These are phyloP conservation scores for Gastrophryne carolinensis DNA, from an alignment of 2,797 vertebrate species.

Conservation along the genomic window DNA sequence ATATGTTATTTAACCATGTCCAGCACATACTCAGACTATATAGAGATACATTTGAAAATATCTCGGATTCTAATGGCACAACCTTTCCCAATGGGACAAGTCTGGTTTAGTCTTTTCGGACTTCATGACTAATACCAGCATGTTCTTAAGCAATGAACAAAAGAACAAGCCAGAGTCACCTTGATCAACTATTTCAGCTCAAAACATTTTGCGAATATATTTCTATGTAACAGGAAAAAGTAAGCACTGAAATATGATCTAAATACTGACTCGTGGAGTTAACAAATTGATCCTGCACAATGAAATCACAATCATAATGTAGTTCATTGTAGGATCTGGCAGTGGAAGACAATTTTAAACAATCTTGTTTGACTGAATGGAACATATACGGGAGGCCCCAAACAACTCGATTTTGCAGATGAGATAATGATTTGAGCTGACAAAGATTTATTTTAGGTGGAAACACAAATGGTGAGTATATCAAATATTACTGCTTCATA, in stretches of 20 bases:
- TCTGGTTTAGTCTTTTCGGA: not conserved
- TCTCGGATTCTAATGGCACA: not conserved
- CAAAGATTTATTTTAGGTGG: not conserved
- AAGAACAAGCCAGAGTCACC: conserved; percentile 19
- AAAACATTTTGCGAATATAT: not conserved
- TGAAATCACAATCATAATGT: too few relatives aligned
- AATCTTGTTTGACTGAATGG: not conserved
- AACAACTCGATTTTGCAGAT: not conserved
- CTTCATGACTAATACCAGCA: not conserved
- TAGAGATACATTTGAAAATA: not conserved
- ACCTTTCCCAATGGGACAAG: not conserved
- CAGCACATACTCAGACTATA: not conserved
- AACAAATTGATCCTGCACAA: not conserved
- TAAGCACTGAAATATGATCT: not conserved
- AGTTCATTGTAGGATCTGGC: not conserved
- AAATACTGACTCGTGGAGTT: not conserved
- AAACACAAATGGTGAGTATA: not conserved
- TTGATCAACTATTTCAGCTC: not conserved
- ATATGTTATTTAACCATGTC: not conserved
- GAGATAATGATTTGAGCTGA: conserved; percentile 21
- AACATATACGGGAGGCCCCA: not conserved
- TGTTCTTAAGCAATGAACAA: not conserved
- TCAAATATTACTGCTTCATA: conserved; percentile 4
- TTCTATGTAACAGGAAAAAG: not conserved
- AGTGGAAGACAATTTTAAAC: conserved; percentile 4